These are phyloP conservation scores for Plebejus argus DNA, from an alignment of 2,888 invertebrate species.

Conservation along the genomic window DNA sequence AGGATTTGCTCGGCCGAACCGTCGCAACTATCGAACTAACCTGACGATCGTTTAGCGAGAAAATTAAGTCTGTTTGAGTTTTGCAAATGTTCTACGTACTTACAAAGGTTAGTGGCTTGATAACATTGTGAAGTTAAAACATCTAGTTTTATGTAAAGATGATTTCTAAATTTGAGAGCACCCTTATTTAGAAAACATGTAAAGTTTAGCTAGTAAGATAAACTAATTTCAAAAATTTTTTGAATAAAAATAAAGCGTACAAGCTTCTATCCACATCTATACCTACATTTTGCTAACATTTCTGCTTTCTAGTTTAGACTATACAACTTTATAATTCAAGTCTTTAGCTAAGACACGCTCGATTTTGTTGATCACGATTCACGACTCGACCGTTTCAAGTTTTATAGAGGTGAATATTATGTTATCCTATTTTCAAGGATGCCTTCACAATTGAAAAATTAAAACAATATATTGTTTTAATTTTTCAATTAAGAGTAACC, in stretches of 20 bases:
- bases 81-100: slow-evolving; percentile 8
- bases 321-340: not conserved
- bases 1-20: slow-evolving; percentile 21
- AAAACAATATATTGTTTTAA: not conserved
- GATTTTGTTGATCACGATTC: not conserved
- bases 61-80: slow-evolving; percentile 23
- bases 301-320: not conserved
- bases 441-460: not conserved
- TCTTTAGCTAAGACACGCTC: not conserved
- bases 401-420: no score
- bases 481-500: no score
- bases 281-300: no score
- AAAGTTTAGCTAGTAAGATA: not conserved
- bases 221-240: not conserved
- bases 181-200: not conserved
- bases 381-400: not conserved
- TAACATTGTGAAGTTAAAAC: not conserved
- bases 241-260: not conserved
- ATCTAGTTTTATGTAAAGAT: not conserved
- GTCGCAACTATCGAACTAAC: slow-evolving; percentile 30
- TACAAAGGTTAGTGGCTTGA: not conserved
- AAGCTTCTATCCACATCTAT: not conserved
- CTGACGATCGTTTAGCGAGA: slow-evolving; percentile 27
- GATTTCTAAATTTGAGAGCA: not conserved
- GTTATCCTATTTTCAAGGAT: not conserved